Conservation (phyloP, 2,888 invertebrate genomes). For the Luffia ferchaultella region DNA sequence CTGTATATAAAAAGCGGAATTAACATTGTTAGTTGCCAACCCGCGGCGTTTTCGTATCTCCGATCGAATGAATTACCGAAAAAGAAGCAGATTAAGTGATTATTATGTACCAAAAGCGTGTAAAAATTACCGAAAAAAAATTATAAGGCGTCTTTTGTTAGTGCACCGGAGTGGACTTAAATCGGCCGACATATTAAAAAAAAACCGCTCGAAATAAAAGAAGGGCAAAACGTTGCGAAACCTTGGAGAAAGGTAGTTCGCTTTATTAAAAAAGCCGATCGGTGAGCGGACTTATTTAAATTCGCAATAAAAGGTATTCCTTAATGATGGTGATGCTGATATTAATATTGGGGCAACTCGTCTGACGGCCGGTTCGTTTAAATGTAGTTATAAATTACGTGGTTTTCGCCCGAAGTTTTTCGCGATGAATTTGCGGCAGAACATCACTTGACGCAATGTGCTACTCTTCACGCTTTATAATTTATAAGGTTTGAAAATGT, state of each 20-base stretch:
- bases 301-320: slow-evolving; percentile 62
- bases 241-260: slow-evolving; percentile 59
- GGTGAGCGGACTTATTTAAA: slow-evolving; percentile 56
- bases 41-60: slow-evolving; percentile 20
- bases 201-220: slow-evolving; percentile 32
- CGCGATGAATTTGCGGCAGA: no score
- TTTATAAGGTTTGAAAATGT: no score
- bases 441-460: no score
- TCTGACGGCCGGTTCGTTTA: slow-evolving; percentile 36
- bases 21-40: slow-evolving; percentile 28
- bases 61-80: slow-evolving; percentile 30
- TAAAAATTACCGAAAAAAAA: slow-evolving; percentile 35
- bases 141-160: slow-evolving; percentile 44
- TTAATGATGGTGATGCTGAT: slow-evolving; percentile 59
- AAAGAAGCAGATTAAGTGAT: slow-evolving; percentile 43
- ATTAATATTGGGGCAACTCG: slow-evolving; percentile 53
- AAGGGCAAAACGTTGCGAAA: slow-evolving; percentile 49
- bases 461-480: no score
- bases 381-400: slow-evolving; percentile 57
- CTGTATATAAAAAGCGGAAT: slow-evolving; percentile 14
- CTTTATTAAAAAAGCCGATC: slow-evolving; percentile 50
- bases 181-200: slow-evolving; percentile 29
- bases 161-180: slow-evolving; percentile 27
- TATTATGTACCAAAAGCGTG: slow-evolving; percentile 34
- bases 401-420: no score